phyloP scores from a whole-genome alignment of 2,888 invertebrate genomes.

The Dynastes tityus region DNA sequence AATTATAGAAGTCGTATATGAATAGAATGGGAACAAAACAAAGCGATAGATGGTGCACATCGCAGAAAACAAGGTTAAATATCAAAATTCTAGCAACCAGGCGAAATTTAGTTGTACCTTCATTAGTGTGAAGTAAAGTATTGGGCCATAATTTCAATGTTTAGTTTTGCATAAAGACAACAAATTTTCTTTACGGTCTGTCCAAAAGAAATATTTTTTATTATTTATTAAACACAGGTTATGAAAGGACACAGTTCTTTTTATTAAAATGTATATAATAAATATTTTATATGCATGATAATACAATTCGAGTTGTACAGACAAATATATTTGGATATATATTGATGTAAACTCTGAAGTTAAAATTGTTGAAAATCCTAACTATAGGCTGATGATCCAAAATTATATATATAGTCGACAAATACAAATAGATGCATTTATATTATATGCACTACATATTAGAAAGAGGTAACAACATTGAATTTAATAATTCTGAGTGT shows the following conservation, averaged over 20 bases:
- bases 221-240: slow-evolving; percentile 10
- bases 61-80: too few species aligned
- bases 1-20: not conserved
- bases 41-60: too few species aligned
- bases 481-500: slow-evolving; percentile 27
- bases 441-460: slow-evolving; percentile 8
- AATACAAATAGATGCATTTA: not conserved
- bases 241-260: slow-evolving; percentile 29
- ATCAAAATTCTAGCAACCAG: too few species aligned
- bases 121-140: too few species aligned
- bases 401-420: slow-evolving; percentile 27
- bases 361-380: slow-evolving; percentile 20
- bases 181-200: not conserved
- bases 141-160: too few species aligned
- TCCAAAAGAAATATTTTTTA: not conserved
- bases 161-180: not conserved
- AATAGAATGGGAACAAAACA: not conserved
- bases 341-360: slow-evolving; percentile 25
- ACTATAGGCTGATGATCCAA: slow-evolving; percentile 18
- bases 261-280: slow-evolving; percentile 35
- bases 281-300: slow-evolving; percentile 39
- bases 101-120: too few species aligned
- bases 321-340: slow-evolving; percentile 32
- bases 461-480: slow-evolving; percentile 23
- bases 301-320: slow-evolving; percentile 30